phyloP scores from a whole-genome alignment of 2,113 vertebrate genomes.

The Cricetomys ansorgei region DNA sequence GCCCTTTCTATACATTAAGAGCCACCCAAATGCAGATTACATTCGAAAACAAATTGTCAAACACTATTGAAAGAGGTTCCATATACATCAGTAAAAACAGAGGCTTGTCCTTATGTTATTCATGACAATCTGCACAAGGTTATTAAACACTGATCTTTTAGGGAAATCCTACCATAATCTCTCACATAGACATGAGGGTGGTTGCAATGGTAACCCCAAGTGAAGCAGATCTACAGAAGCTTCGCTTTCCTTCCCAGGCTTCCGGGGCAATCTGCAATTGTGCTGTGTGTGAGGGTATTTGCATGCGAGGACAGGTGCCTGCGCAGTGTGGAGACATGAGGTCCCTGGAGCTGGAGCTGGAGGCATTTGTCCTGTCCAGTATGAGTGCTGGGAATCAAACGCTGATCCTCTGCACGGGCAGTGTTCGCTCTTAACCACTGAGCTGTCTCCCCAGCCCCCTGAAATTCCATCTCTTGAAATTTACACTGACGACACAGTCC shows the following conservation, averaged over 20 bases:
- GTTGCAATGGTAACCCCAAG: background rate
- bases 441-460: background rate
- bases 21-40: background rate
- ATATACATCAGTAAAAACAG: background rate
- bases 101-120: background rate
- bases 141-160: conserved; percentile 5
- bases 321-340: background rate
- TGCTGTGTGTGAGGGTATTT: background rate
- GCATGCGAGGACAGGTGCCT: background rate
- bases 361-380: background rate
- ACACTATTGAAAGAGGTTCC: background rate
- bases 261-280: background rate
- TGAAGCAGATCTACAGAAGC: background rate
- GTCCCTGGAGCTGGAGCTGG: background rate
- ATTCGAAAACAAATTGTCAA: background rate
- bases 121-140: background rate
- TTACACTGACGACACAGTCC: background rate
- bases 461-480: background rate
- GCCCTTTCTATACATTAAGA: background rate
- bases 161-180: conserved; percentile 20
- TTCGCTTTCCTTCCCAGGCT: background rate
- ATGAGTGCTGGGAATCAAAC: background rate
- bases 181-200: background rate
- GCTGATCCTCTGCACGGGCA: background rate
- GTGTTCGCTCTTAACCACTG: background rate